Evolutionary conservation across 2,797 vertebrate species (phyloP), one percentile per base, ranked within the genome.

Genomic region (Sebastes alutus): DNA sequence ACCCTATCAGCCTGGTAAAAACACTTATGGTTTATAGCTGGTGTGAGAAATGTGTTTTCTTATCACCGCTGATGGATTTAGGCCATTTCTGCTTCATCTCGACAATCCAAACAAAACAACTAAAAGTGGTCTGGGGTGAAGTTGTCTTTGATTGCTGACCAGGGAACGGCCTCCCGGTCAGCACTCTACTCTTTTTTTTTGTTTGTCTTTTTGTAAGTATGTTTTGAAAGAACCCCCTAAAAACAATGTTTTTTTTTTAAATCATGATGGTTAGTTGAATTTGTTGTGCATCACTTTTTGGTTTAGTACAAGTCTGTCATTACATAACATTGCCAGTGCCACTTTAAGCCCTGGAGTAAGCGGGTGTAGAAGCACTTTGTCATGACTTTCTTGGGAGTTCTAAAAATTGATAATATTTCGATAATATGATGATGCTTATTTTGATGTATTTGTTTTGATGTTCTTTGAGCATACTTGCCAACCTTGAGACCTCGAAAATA

Each of bases 41-140:
- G 46, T 76, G 77, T 90, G 89, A 93, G 78, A 90, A 89, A 92
- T 90, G 82, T 78, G 83, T 86, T 91, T 87, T 86, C 87, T 93
- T 91, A 93, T 94, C 85, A 63, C 71, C 55, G 66, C 77, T 90
- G 89, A 94, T 92, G 87, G 93, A 94, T 94, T 89, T 78, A 81
- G 90, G 86, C 78, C 86, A 89, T 88, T 90, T 87, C 77, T 81
- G 78, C 82, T 84, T 83, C 82, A 87, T 80, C 87, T 80, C 81
- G 77, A 89, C 74, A 84, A 84, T 87, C 83, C 67, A 71, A 88
- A 88, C 77, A 91, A 87, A 91, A 87, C 77, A 85, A 82, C 4
- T 11, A 59, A 46, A 78, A 85, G 76, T 68, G 78, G 75, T 60
- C 56, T 65, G 42, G 23, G 65, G 75, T 73, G 74, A 64, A 79